phyloP scores from a whole-genome alignment of 2,888 invertebrate species.

The Dermolepida albohirtum region DNA sequence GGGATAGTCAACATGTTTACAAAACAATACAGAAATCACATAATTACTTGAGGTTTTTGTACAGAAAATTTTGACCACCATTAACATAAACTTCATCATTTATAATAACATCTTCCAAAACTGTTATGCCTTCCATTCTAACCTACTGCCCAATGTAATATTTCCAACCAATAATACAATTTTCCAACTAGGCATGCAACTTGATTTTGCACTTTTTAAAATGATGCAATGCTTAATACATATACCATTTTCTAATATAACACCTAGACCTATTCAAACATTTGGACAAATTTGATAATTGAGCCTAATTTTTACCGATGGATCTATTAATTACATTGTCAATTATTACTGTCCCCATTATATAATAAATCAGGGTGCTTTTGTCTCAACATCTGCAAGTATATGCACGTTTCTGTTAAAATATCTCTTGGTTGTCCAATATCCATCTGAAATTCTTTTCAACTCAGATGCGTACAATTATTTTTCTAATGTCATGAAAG shows the following conservation, averaged over 20 bases:
- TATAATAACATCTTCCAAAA: conserved; percentile 97
- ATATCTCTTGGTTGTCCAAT: conserved; percentile 99
- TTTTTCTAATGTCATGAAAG: conserved; percentile 88
- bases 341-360: conserved; percentile 80
- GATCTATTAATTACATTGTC: conserved; percentile 96
- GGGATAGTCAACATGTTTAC: not conserved
- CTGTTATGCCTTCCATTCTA: conserved; percentile 97
- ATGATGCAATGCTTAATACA: conserved; percentile 96
- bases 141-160: conserved; percentile 97
- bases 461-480: conserved; percentile 94
- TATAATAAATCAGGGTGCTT: conserved; percentile 80
- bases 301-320: conserved; percentile 90
- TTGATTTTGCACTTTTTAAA: conserved; percentile 80
- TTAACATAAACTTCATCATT: conserved; percentile 98
- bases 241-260: conserved; percentile 94
- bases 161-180: conserved; percentile 97
- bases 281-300: conserved; percentile 98
- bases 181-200: conserved; percentile 96
- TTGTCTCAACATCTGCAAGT: conserved; percentile 84
- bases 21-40: conserved; percentile 72
- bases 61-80: conserved; percentile 95
- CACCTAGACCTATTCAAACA: conserved; percentile 96
- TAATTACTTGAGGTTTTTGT: conserved; percentile 97
- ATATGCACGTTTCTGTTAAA: conserved; percentile 95
- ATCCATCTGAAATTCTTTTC: conserved; percentile 99